Conservation (phyloP, 2,113 vertebrate species). For the Chlorodrepanis virens region DNA sequence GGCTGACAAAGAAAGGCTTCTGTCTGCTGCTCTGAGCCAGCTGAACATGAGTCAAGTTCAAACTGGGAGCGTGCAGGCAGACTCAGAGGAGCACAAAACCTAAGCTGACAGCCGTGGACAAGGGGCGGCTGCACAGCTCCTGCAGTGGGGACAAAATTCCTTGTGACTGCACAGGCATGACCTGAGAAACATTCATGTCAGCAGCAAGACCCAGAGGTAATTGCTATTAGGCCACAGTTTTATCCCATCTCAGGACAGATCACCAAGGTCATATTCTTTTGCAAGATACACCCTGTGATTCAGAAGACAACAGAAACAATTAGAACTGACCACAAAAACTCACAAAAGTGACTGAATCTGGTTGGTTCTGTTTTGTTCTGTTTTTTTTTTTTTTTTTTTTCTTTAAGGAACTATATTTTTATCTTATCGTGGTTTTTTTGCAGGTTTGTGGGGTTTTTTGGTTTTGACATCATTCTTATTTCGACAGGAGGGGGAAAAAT, state of each 20-base stretch:
- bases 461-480: background rate
- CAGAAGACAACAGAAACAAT: background rate
- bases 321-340: background rate
- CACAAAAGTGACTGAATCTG: background rate
- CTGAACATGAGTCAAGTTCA: slow-evolving; percentile 42
- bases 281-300: background rate
- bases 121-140: background rate
- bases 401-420: background rate
- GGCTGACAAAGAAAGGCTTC: slow-evolving; percentile 44
- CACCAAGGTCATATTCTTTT: background rate
- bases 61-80: background rate
- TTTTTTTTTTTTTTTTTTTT: background rate
- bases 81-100: slow-evolving; percentile 25
- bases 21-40: slow-evolving; percentile 43
- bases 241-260: background rate
- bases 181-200: background rate
- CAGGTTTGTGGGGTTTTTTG: background rate
- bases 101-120: background rate
- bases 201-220: background rate
- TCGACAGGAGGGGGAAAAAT: accelerated
- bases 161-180: background rate
- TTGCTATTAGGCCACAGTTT: background rate
- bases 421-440: background rate
- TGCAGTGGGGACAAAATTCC: background rate
- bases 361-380: background rate